These are phyloP conservation scores for Ondatra zibethicus DNA, from an alignment of 2,113 vertebrate genomes.

Conservation along the genomic window DNA sequence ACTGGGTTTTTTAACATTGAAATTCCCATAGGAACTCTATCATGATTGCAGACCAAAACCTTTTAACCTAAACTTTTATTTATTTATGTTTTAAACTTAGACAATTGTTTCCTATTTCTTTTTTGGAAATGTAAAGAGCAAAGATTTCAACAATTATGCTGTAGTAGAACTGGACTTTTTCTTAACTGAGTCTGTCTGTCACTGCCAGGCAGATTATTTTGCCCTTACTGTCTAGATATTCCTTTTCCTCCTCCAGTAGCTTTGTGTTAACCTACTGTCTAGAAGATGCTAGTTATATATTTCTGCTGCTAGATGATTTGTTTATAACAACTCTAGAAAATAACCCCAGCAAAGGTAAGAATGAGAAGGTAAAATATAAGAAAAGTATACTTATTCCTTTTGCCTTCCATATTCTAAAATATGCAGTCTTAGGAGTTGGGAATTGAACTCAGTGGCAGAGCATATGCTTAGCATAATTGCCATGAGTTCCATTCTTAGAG, in stretches of 20 bases:
- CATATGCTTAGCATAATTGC: not conserved
- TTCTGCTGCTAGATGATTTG: not conserved
- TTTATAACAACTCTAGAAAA: conserved; percentile 16
- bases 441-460: not conserved
- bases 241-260: not conserved
- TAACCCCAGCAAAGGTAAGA: not conserved
- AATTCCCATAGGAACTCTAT: not conserved
- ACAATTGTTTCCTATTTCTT: not conserved
- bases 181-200: not conserved
- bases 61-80: not conserved
- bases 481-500: not conserved
- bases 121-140: conserved; percentile 7
- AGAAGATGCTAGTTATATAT: not conserved
- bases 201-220: not conserved
- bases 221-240: not conserved
- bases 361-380: not conserved
- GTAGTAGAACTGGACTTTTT: not conserved
- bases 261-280: not conserved
- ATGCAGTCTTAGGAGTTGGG: not conserved
- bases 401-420: not conserved
- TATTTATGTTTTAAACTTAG: not conserved
- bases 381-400: not conserved
- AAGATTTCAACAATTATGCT: not conserved
- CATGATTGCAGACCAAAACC: not conserved
- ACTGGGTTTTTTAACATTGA: not conserved